phyloP scores from a whole-genome alignment of 2,797 vertebrate species.

The Pseudomugil tenellus region DNA sequence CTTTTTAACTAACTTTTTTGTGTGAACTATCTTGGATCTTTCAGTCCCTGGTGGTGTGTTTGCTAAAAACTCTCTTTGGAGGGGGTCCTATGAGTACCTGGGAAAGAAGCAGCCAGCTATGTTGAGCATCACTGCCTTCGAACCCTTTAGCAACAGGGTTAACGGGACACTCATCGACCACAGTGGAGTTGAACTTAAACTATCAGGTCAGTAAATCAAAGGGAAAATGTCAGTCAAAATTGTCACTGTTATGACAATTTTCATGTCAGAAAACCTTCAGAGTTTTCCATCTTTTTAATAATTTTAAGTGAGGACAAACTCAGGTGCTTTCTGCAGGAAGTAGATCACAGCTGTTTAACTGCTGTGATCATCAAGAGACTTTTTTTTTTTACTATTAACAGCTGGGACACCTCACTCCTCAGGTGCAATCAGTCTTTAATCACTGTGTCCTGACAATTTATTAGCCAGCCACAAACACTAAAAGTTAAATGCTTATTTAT shows the following conservation, averaged over 20 bases:
- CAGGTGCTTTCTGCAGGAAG: slow-evolving; percentile 9
- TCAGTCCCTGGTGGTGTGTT: slow-evolving; percentile 95
- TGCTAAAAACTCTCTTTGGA: slow-evolving; percentile 95
- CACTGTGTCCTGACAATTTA: background rate
- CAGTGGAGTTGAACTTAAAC: slow-evolving; percentile 93
- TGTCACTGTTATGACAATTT: background rate
- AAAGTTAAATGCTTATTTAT: background rate
- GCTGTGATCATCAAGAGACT: slow-evolving; percentile 51
- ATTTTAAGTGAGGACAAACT: background rate
- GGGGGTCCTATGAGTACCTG: slow-evolving; percentile 97
- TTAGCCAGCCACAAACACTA: background rate
- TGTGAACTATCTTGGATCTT: background rate
- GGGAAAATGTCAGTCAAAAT: slow-evolving; percentile 3
- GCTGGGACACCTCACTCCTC: slow-evolving; percentile 36
- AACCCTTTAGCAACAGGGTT: slow-evolving; percentile 88
- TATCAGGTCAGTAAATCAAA: slow-evolving; percentile 84
- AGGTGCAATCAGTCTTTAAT: too few species aligned
- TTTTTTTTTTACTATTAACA: slow-evolving; percentile 9
- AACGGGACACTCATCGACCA: slow-evolving; percentile 97
- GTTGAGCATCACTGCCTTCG: slow-evolving; percentile 94
- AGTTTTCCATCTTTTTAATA: slow-evolving; percentile 11
- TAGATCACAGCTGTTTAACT: slow-evolving; percentile 36
- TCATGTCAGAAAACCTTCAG: background rate
- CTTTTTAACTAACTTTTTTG: background rate
- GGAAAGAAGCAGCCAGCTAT: slow-evolving; percentile 98